Conservation (phyloP, 1,140 invertebrate species). For the Trichonephila inaurata region DNA sequence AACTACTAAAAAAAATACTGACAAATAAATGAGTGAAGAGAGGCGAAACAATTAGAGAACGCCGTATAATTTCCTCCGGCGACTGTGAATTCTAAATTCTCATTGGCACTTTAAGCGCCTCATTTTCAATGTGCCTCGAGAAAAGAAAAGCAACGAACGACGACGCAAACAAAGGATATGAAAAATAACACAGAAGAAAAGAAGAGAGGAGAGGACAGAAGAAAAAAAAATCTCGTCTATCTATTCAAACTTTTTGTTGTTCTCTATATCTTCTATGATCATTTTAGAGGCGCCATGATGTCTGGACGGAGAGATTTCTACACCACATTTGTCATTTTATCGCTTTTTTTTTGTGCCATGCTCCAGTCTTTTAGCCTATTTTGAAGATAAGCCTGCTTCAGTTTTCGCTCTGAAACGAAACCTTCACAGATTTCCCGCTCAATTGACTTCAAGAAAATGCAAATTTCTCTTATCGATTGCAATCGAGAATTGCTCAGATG, state of each 20-base stretch:
- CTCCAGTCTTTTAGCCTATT: conserved; percentile 40
- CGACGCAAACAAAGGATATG: conserved; percentile 24
- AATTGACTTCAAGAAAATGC: conserved; percentile 57
- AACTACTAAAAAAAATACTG: not conserved
- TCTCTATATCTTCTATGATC: conserved; percentile 35
- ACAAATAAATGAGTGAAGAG: not conserved
- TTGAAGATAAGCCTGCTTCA: not conserved
- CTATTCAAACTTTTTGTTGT: conserved; percentile 71
- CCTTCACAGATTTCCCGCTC: conserved; percentile 28
- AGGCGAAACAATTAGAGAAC: conserved; percentile 1
- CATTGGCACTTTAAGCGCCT: conserved; percentile 51
- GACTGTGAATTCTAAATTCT: conserved; percentile 11
- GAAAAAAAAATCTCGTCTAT: conserved; percentile 60
- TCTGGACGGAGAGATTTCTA: conserved; percentile 65
- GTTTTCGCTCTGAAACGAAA: not conserved
- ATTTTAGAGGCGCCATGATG: conserved; percentile 66
- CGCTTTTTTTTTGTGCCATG: conserved; percentile 6
- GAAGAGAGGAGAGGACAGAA: not conserved
- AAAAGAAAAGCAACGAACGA: not conserved
- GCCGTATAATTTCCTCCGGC: not conserved
- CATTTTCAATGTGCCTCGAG: conserved; percentile 38
- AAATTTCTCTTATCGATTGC: conserved; percentile 46
- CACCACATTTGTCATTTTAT: conserved; percentile 76
- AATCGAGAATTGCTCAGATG: conserved; percentile 2
- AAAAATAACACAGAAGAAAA: not conserved